These are phyloP conservation scores for Drosophila paramelanica DNA, from an alignment of 2,888 invertebrate species.

Conservation along the genomic window DNA sequence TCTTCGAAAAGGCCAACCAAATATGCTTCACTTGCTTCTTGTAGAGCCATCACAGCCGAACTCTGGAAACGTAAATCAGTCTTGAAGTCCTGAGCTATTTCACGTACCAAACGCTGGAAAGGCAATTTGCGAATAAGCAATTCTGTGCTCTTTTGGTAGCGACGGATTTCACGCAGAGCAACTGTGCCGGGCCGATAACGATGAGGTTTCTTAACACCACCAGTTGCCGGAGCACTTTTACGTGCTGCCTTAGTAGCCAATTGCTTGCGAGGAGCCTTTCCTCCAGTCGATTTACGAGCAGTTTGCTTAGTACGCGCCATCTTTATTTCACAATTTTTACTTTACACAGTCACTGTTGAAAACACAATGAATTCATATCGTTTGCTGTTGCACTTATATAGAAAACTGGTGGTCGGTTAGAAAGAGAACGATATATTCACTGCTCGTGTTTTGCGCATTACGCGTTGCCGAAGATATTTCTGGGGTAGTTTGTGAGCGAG, in stretches of 20 bases:
- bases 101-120: conserved; percentile 18
- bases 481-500: neutral
- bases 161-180: conserved; percentile 19
- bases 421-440: conserved; percentile 2
- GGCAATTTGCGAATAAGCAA: conserved; percentile 19
- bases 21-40: conserved; percentile 27
- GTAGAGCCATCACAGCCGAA: conserved; percentile 24
- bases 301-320: conserved; percentile 16
- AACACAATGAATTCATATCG: neutral
- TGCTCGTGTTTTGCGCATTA: conserved; percentile 24
- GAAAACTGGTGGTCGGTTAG: conserved; percentile 5
- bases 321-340: conserved; percentile 2
- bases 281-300: conserved; percentile 19
- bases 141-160: conserved; percentile 18
- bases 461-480: neutral
- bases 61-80: conserved; percentile 22
- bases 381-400: conserved; percentile 2
- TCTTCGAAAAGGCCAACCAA: conserved; percentile 7
- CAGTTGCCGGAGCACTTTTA: conserved; percentile 12
- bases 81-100: conserved; percentile 21
- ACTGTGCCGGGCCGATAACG: neutral
- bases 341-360: conserved; percentile 18
- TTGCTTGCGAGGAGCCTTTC: conserved; percentile 20
- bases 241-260: conserved; percentile 11
- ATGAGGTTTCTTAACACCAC: conserved; percentile 7